Base-by-base conservation (phyloP, 37 sponge, comb jelly and placozoan genomes). In the Ianthella basta region DNA sequence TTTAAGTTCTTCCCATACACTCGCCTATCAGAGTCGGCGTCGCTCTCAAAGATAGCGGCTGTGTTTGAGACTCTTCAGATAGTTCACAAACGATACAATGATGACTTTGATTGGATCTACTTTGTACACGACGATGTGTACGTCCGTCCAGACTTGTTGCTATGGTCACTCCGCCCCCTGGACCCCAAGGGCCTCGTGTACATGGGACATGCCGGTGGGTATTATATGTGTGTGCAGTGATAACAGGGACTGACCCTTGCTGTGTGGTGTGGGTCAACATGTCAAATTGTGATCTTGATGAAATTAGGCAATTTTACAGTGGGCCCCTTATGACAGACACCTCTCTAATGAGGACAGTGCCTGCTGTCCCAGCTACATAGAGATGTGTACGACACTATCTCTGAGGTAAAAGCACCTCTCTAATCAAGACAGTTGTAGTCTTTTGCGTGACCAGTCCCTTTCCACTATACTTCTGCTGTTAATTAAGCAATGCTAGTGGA, bases 181-280 rank as follows among this genome's bases (percentile, higher is more conserved):
- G 78, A 75, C 37, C 78, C 78, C 15, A 75, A 75, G 37, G 78
- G 78, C 3, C 53, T 75, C 12, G 78, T 75, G n/a, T 75, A 75
- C 53, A 30, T 75, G 33, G 78, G 78, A 75, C 78, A 75, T 50
- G 21, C 78, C 0, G 37, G 78, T 75, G 0, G 40, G 78, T n/a
- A 16, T n/a, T 3, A 8, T 44, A 8, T 8, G 50, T 44, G n/a
- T n/a, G n/a, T 61, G 50, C 8, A 8, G 8, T 44, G 50, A 8
- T 8, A 44, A 44, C 50, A 44, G 50, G 8, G 3, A 44, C 50
- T 10, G 10, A 13, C 14, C 3, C 4, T 4, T 61, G 64, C 29
- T 10, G 64, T n/a, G 64, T 61, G 10, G 29, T 10, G 4, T 61
- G 29, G 14, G 64, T n/a, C n/a, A n/a, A n/a, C n/a, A n/a, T n/a